Evolutionary conservation across 2,888 invertebrate species (phyloP).

Genomic region (Urechis unicinctus): DNA sequence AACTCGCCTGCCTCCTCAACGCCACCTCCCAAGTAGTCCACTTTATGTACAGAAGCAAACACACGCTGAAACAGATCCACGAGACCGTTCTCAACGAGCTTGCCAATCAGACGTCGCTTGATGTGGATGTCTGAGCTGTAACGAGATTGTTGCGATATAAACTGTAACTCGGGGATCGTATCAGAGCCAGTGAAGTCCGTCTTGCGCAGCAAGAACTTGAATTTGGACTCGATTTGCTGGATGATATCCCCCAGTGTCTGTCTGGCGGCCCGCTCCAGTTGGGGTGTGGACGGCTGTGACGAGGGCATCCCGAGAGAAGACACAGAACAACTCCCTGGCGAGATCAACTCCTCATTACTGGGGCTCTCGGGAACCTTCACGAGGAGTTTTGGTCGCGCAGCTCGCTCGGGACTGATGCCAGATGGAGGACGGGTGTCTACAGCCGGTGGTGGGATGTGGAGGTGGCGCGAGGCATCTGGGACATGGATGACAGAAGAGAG

Average conservation of each 20-base stretch:
- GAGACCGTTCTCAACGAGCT: constrained; percentile 11
- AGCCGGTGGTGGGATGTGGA: no score
- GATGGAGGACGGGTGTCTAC: no score
- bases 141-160: constrained; percentile 16
- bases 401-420: no score
- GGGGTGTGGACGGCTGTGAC: background rate
- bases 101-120: constrained; percentile 12
- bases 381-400: no score
- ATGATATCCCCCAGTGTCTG: constrained; percentile 16
- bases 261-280: background rate
- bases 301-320: no score
- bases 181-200: constrained; percentile 14
- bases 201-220: background rate
- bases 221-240: constrained; percentile 11
- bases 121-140: constrained; percentile 15
- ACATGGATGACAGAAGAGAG: no score
- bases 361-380: no score
- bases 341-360: no score
- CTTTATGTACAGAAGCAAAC: constrained; percentile 10
- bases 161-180: constrained; percentile 12
- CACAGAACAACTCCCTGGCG: no score
- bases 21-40: constrained; percentile 12
- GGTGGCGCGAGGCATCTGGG: no score
- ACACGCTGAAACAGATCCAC: constrained; percentile 14
- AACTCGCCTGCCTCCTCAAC: background rate